phyloP scores from a whole-genome alignment of 1,140 invertebrate genomes.

The Euglossa dilemma region DNA sequence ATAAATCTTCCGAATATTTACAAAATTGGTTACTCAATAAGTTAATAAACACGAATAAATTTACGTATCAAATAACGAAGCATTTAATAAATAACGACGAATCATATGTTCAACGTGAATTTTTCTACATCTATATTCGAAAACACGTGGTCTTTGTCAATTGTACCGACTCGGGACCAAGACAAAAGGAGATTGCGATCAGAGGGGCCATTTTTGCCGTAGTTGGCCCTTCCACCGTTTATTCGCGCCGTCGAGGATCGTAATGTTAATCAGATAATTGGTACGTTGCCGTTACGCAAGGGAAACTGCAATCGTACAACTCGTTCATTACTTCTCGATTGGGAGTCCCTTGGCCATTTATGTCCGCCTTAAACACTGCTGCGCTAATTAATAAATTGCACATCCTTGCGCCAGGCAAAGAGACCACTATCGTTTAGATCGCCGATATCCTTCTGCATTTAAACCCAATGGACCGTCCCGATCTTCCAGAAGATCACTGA shows the following conservation, averaged over 20 bases:
- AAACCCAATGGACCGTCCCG: not conserved
- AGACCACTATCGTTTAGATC: not conserved
- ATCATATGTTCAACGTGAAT: too few species aligned
- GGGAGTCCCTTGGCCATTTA: not conserved
- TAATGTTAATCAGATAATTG: not conserved
- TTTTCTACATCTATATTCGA: too few species aligned
- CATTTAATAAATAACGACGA: too few species aligned
- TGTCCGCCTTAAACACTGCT: not conserved
- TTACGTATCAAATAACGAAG: too few species aligned
- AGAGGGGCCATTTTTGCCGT: not conserved
- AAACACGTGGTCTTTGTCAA: too few species aligned
- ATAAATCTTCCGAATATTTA: too few species aligned
- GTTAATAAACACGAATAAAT: too few species aligned
- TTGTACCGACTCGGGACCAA: not conserved
- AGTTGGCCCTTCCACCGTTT: not conserved
- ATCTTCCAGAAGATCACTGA: too few species aligned
- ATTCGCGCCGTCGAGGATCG: not conserved
- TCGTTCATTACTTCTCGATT: not conserved
- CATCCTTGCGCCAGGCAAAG: not conserved
- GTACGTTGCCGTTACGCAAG: not conserved
- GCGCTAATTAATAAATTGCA: constrained; percentile 2
- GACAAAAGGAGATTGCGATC: not conserved
- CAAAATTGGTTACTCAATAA: too few species aligned
- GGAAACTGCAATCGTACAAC: not conserved
- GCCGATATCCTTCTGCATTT: not conserved